Evolutionary conservation across 35 echinoderm and acorn worm genomes (phyloP), one percentile per base, ranked within the genome.

Genomic region (Stichopus chloronotus): DNA sequence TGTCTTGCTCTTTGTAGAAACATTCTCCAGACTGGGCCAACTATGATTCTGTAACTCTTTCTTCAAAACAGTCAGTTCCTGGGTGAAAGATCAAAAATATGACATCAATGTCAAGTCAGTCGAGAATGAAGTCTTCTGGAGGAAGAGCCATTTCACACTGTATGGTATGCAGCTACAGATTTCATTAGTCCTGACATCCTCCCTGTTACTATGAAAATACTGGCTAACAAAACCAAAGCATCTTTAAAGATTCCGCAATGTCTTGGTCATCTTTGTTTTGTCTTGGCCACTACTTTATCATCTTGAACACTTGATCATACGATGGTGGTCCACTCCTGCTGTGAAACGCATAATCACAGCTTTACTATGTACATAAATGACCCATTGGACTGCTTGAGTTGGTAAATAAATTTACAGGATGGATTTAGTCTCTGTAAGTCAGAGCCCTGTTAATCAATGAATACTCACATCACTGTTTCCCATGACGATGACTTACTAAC

Each of bases 41-140:
- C 43, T 55, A 24, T 55, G 68, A 78, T 91, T 91, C 88, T 91
- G 68, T 10, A 91, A 19, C 53, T 91, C 88, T 43, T 91, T 91
- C 30, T 43, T 78, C 12, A 91, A 69, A 21, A 91, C 69, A 0
- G 9, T 91, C 13, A 91, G 72, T 57, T 91, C 88, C 88, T 91
- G 88, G 8, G n/a, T 76, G 14, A 53, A 57, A 25, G 13, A 20
- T 16, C 5, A 88, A 0, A 59, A 58, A 57, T 16, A 60, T 88
- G 55, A 83, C 80, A 83, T 43, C 80, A 22, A 19, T 8, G 2
- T 7, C 19, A 30, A 17, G 17, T 0, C 25, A 83, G 5, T 19
- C 80, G 17, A 23, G 23, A 43, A 25, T 8, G 5, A 8, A 56
- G 5, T 22, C 16, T 83, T 16, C 25, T 7, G 25, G 25, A 16